Percentiles rank a stretch among this genome's conserved stretches.
Conservation (phyloP, 1,140 invertebrate species). For the Choristoneura fumiferana region DNA sequence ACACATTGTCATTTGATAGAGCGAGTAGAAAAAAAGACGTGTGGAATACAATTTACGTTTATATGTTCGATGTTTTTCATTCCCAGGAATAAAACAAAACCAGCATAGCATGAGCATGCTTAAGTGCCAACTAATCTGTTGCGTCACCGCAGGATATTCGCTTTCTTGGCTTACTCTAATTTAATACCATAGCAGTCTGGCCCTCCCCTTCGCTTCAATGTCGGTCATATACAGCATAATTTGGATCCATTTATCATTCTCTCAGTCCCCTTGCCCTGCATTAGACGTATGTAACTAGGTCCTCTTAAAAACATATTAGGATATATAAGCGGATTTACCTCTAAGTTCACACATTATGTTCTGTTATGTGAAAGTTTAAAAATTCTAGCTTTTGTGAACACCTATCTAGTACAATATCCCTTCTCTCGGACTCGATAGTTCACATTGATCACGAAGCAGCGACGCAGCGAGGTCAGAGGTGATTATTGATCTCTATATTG, state of each 20-base stretch:
- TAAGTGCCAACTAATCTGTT: too few species aligned
- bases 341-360: too few species aligned
- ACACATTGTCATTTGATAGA: too few species aligned
- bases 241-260: constrained; percentile 18
- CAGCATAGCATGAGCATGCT: too few species aligned
- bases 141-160: background rate
- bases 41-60: too few species aligned
- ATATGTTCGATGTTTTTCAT: too few species aligned
- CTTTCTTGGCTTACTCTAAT: background rate
- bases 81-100: too few species aligned
- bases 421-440: constrained; percentile 55
- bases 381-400: too few species aligned
- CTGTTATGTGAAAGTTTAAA: too few species aligned
- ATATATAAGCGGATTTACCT: background rate
- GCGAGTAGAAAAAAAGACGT: too few species aligned
- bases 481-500: constrained; percentile 31
- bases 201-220: constrained; percentile 5
- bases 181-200: constrained; percentile 7
- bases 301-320: constrained; percentile 12
- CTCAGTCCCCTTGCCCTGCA: constrained; percentile 13
- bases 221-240: constrained; percentile 13
- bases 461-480: constrained; percentile 51
- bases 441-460: constrained; percentile 55
- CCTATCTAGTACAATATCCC: constrained; percentile 36
- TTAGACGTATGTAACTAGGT: constrained; percentile 15